These are phyloP conservation scores for Dynastes grantii DNA, from an alignment of 2,888 invertebrate genomes.

Conservation along the genomic window DNA sequence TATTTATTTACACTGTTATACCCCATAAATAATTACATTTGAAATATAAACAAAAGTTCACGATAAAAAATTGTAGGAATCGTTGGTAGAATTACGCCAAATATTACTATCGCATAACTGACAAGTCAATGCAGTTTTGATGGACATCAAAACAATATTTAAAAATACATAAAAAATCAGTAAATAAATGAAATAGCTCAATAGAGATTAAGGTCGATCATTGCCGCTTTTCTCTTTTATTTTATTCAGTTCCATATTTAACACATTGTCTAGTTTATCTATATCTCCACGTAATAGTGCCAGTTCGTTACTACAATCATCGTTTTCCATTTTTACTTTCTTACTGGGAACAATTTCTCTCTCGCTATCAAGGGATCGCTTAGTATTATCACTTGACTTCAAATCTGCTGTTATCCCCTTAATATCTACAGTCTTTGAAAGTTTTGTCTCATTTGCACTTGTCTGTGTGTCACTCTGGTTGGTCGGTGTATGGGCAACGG, in stretches of 20 bases:
- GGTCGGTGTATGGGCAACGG: too few species aligned
- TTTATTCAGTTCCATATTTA: slow-evolving; percentile 4
- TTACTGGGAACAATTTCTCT: not conserved
- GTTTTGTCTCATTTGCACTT: not conserved
- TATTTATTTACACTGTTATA: too few species aligned
- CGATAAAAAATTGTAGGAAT: too few species aligned
- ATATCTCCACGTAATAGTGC: slow-evolving; percentile 11
- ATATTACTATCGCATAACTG: not conserved
- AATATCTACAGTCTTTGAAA: not conserved
- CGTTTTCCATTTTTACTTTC: not conserved
- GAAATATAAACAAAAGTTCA: too few species aligned
- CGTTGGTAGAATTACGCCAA: too few species aligned
- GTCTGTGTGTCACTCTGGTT: too few species aligned
- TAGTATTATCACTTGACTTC: not conserved
- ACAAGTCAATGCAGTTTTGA: not conserved
- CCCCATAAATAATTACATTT: too few species aligned
- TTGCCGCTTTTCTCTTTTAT: not conserved
- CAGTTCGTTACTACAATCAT: slow-evolving; percentile 1
- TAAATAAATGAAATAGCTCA: too few species aligned
- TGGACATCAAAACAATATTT: not conserved
- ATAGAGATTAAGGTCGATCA: not conserved
- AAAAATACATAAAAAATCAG: not conserved
- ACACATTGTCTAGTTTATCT: slow-evolving; percentile 34
- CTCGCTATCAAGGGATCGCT: not conserved
- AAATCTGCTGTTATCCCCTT: not conserved